Percentiles rank a stretch among this genome's conserved stretches.
These are phyloP conservation scores for Colaptes auratus DNA, from an alignment of 2,113 vertebrate genomes.

Conservation along the genomic window DNA sequence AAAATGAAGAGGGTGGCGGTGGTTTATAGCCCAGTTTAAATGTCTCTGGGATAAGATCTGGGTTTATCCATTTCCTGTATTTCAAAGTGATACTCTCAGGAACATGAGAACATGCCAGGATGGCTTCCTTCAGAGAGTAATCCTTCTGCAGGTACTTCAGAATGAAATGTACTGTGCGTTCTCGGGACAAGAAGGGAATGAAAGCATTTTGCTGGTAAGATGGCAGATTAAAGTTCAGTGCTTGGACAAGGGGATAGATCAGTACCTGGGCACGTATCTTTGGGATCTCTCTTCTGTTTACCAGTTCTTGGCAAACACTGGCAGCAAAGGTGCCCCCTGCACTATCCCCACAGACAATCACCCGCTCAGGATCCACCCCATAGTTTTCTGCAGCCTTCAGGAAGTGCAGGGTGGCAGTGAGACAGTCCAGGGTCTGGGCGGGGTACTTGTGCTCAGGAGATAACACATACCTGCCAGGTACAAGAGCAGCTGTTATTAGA, in stretches of 20 bases:
- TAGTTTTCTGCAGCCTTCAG: background rate
- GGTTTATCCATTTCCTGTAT: background rate
- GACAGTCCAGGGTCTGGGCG: background rate
- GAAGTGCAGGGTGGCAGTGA: background rate
- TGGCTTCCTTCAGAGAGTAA: background rate
- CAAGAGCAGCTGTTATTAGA: background rate
- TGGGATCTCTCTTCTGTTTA: background rate
- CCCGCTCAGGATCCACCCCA: background rate
- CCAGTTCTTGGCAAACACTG: background rate
- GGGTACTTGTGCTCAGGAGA: constrained; percentile 10
- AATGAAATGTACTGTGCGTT: background rate
- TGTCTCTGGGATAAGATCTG: background rate
- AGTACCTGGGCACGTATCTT: constrained; percentile 37
- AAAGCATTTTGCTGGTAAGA: constrained; percentile 40
- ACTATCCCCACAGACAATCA: constrained; percentile 20
- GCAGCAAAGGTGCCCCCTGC: background rate
- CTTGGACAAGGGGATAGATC: constrained; percentile 23
- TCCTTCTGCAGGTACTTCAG: constrained; percentile 32
- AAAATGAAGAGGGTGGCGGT: background rate
- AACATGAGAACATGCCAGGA: constrained; percentile 21
- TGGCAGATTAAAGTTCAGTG: background rate
- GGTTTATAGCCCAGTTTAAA: background rate
- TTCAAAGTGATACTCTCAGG: background rate
- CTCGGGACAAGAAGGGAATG: background rate
- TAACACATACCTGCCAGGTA: background rate